These are phyloP conservation scores for Trinectes maculatus DNA, from an alignment of 2,113 vertebrate species.

Conservation along the genomic window DNA sequence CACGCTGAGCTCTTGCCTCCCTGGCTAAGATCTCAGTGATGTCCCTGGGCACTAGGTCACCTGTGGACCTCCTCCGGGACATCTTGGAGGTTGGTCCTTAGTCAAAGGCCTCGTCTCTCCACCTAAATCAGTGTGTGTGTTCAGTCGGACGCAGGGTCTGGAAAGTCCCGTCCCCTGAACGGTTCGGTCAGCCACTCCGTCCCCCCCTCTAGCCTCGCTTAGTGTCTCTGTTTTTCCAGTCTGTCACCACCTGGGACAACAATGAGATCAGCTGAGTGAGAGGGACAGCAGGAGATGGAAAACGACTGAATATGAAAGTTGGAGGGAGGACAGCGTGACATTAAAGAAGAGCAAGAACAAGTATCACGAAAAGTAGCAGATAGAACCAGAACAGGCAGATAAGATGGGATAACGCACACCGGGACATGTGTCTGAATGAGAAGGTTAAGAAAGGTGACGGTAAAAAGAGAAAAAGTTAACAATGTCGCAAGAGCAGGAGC, in stretches of 20 bases:
- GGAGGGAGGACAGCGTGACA: conserved; percentile 7
- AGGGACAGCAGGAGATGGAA: conserved; percentile 21
- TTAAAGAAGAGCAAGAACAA: conserved; percentile 6
- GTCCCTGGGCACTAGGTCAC: conserved; percentile 84
- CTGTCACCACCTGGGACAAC: conserved; percentile 73
- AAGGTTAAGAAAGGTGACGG: background rate
- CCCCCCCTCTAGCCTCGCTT: conserved; percentile 37
- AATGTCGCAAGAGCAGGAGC: background rate
- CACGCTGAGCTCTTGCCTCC: conserved; percentile 75
- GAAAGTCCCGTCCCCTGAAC: conserved; percentile 9
- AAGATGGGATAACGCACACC: conserved; percentile 9
- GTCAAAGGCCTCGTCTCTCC: background rate
- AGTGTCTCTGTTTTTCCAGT: conserved; percentile 43
- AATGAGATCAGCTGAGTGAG: conserved; percentile 62
- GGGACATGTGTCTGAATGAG: background rate
- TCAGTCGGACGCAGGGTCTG: background rate
- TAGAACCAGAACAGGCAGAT: background rate
- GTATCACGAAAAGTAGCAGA: background rate
- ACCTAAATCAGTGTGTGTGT: background rate
- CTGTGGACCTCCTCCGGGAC: conserved; percentile 81
- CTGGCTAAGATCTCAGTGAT: conserved; percentile 81
- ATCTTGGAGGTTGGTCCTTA: conserved; percentile 69
- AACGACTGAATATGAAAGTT: conserved; percentile 9
- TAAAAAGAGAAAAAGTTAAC: background rate
- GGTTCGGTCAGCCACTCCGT: conserved; percentile 38